These are phyloP conservation scores for Allophyes oxyacanthae DNA, from an alignment of 2,888 invertebrate species.

Conservation along the genomic window DNA sequence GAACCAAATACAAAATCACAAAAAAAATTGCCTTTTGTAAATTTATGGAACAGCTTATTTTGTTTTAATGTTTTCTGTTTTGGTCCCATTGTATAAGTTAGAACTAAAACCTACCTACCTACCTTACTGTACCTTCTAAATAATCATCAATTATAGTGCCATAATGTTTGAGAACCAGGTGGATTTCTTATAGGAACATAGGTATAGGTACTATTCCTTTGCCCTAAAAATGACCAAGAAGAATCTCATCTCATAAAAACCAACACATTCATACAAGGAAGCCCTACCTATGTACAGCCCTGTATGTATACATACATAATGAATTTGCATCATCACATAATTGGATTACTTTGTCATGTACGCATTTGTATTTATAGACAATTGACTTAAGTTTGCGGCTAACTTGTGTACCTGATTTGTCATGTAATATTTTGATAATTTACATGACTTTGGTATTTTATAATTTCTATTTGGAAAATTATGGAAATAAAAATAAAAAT, in stretches of 20 bases:
- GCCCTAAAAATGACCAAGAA: slow-evolving; percentile 3
- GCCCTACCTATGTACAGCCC: slow-evolving; percentile 53
- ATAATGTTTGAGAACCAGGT: background rate
- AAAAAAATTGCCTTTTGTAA: no score
- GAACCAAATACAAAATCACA: no score
- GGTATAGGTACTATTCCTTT: no score
- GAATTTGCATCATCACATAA: slow-evolving; percentile 62
- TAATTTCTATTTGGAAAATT: no score
- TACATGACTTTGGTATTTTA: background rate
- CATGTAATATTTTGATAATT: background rate
- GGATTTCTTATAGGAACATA: no score
- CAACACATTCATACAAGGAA: slow-evolving; percentile 56
- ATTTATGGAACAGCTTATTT: no score
- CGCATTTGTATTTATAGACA: slow-evolving; percentile 70
- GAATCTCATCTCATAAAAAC: slow-evolving; percentile 7
- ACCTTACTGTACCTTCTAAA: no score
- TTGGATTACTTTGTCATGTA: slow-evolving; percentile 57
- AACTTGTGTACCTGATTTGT: slow-evolving; percentile 29
- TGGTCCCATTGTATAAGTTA: no score
- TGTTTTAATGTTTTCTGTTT: no score
- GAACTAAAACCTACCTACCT: no score
- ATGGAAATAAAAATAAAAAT: no score
- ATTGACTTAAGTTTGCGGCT: slow-evolving; percentile 68
- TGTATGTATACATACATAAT: slow-evolving; percentile 37
- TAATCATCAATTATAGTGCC: no score